Evolutionary conservation across 2,888 invertebrate genomes (phyloP).

Genomic region (Dasypogon diadema): DNA sequence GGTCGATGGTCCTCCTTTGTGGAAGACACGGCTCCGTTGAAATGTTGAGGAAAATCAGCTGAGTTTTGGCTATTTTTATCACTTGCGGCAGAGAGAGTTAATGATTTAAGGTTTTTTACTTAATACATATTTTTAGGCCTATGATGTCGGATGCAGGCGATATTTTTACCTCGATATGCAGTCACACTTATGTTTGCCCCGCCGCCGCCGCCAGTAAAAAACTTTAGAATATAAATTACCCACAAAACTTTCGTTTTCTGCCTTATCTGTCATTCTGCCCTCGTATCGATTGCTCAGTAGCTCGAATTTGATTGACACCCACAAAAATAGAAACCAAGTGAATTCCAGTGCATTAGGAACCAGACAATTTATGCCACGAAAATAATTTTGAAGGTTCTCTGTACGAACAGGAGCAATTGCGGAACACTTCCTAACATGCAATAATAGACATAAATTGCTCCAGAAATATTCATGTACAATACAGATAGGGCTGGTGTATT

Average conservation of each 20-base stretch:
- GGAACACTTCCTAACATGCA: too few relatives aligned
- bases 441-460: too few relatives aligned
- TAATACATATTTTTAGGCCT: conserved; percentile 34
- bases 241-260: conserved; percentile 1
- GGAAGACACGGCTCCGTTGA: background rate
- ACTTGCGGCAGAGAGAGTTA: background rate
- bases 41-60: conserved; percentile 11
- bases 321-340: conserved; percentile 19
- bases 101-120: conserved; percentile 13
- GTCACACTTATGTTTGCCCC: background rate
- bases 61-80: conserved; percentile 42
- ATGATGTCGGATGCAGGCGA: conserved; percentile 11
- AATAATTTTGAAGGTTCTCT: too few relatives aligned
- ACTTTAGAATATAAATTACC: conserved; percentile 20
- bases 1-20: conserved; percentile 27
- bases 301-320: conserved; percentile 8
- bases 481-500: too few relatives aligned
- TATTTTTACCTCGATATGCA: conserved; percentile 3
- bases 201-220: background rate
- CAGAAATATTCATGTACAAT: too few relatives aligned
- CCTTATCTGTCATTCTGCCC: conserved; percentile 7
- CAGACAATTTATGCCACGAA: too few relatives aligned
- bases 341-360: background rate
- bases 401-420: too few relatives aligned
- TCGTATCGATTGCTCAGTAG: background rate